Conservation (phyloP, 2,888 invertebrate species). For the Agrilus cyanescens region DNA sequence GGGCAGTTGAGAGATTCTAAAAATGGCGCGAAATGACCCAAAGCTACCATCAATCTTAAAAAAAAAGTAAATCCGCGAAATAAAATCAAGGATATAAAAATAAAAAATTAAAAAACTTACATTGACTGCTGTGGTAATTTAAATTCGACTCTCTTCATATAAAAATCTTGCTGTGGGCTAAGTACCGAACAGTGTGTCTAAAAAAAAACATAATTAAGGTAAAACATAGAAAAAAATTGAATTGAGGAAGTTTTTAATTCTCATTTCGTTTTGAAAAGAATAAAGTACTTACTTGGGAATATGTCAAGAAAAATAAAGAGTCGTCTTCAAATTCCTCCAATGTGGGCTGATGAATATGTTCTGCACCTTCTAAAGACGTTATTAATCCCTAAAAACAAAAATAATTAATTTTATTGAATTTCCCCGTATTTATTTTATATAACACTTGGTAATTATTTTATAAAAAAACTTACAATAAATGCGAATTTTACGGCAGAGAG, state of each 20-base stretch:
- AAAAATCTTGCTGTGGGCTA: constrained; percentile 29
- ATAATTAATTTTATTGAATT: constrained; percentile 1
- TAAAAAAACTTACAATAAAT: constrained; percentile 25
- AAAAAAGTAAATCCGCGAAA: constrained; percentile 11
- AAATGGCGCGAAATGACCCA: constrained; percentile 28
- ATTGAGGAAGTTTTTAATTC: no score
- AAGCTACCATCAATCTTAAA: constrained; percentile 29
- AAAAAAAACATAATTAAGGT: constrained; percentile 15
- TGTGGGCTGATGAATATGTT: constrained; percentile 36
- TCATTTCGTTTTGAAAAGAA: no score
- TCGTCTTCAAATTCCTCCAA: constrained; percentile 37
- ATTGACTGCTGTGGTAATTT: constrained; percentile 30
- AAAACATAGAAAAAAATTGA: not conserved
- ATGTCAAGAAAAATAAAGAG: constrained; percentile 43
- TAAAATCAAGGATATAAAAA: not conserved
- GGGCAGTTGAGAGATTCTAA: constrained; percentile 22
- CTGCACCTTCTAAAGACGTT: constrained; percentile 16
- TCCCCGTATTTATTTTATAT: not conserved
- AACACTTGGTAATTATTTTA: not conserved
- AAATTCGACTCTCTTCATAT: constrained; percentile 31
- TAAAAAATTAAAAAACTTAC: constrained; percentile 25
- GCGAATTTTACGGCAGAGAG: constrained; percentile 30
- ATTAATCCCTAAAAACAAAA: constrained; percentile 21
- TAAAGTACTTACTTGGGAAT: constrained; percentile 37
- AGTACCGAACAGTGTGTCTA: constrained; percentile 33